A percentile compares a stretch with the other conserved stretches of the same genome.
Conservation (phyloP, 2,888 invertebrate species). For the Dryocosmus kuriphilus region DNA sequence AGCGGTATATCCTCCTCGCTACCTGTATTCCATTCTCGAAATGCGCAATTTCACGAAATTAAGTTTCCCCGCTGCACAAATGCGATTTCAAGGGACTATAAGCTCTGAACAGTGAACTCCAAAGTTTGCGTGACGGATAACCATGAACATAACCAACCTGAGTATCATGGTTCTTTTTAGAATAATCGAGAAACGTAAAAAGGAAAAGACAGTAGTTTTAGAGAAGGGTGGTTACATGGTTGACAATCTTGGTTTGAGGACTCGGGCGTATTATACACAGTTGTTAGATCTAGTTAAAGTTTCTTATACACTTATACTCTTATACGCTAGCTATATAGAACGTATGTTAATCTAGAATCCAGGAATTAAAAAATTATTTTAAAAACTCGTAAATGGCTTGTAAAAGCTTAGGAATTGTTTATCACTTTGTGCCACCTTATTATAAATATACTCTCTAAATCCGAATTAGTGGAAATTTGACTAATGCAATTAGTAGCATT, state of each 20-base stretch:
- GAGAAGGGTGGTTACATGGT: neutral
- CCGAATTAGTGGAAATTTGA: too few species aligned
- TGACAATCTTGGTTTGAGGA: neutral
- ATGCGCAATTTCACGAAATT: conserved; percentile 73
- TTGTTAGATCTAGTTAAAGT: neutral
- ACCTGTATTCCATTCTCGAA: conserved; percentile 41
- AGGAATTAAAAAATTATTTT: too few species aligned
- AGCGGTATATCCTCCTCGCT: conserved; percentile 43
- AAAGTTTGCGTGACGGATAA: conserved; percentile 33
- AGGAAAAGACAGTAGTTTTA: conserved; percentile 4
- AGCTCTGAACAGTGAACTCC: too few species aligned
- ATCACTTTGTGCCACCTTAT: too few species aligned
- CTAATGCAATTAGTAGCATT: too few species aligned
- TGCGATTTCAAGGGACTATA: conserved; percentile 4
- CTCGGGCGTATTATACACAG: neutral
- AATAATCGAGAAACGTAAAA: conserved; percentile 33
- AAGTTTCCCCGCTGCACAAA: conserved; percentile 60
- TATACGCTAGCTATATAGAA: too few species aligned
- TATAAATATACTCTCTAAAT: too few species aligned
- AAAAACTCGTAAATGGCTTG: too few species aligned
- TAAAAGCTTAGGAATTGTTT: too few species aligned
- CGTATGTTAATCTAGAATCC: too few species aligned
- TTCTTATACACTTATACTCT: neutral
- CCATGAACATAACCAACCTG: conserved; percentile 16
- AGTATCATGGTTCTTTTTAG: neutral